phyloP scores from a whole-genome alignment of 2,797 vertebrate genomes.

The Cyprinodon diabolis region DNA sequence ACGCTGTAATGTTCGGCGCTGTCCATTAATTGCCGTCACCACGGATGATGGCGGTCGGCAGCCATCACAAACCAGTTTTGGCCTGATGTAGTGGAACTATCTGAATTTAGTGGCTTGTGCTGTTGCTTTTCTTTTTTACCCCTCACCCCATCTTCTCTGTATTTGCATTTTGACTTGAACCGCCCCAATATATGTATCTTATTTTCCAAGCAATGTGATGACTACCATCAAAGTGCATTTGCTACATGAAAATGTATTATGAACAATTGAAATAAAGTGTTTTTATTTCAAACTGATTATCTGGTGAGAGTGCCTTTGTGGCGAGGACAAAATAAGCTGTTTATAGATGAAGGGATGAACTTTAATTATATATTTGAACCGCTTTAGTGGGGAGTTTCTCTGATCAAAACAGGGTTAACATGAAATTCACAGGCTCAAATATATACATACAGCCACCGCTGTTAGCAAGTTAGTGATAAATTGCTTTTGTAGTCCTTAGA shows the following conservation, averaged over 20 bases:
- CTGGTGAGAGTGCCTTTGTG: constrained; percentile 18
- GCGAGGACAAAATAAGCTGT: constrained; percentile 23
- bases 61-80: constrained; percentile 57
- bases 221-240: constrained; percentile 73
- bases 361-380: not conserved
- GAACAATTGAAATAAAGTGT: constrained; percentile 74
- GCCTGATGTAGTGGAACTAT: constrained; percentile 67
- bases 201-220: constrained; percentile 66
- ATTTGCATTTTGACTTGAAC: constrained; percentile 58
- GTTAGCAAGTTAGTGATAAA: not conserved
- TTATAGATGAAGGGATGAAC: not conserved
- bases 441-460: not conserved
- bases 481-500: not conserved
- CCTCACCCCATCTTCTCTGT: constrained; percentile 32
- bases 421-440: not conserved
- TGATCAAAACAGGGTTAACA: not conserved
- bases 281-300: constrained; percentile 68
- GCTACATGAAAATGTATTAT: constrained; percentile 72
- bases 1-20: constrained; percentile 71
- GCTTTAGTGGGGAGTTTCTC: not conserved
- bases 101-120: constrained; percentile 65
- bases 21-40: constrained; percentile 57
- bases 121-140: constrained; percentile 53
- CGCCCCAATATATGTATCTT: constrained; percentile 62
- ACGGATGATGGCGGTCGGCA: constrained; percentile 31